Evolutionary conservation across 2,797 vertebrate species (phyloP).

Genomic region (Poeciliopsis infans): DNA sequence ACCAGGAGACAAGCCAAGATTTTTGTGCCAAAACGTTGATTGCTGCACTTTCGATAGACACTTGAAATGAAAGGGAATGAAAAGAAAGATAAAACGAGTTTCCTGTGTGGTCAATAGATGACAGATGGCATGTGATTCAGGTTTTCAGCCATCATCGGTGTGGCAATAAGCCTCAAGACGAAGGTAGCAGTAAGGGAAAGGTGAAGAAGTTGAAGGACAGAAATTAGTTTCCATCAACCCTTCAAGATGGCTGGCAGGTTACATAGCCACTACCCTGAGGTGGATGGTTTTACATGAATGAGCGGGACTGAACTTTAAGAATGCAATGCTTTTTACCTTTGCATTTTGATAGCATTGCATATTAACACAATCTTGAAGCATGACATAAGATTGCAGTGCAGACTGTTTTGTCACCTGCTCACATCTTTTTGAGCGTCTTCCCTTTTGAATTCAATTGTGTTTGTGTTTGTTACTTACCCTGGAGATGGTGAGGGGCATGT

Average conservation of each 20-base stretch:
- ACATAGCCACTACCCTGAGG: slow-evolving; percentile 33
- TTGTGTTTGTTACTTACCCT: slow-evolving; percentile 83
- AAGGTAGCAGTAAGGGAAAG: slow-evolving; percentile 19
- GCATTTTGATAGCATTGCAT: too few species aligned
- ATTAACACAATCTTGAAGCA: slow-evolving; percentile 3
- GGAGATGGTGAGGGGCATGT: slow-evolving; percentile 95
- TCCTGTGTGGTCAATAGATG: slow-evolving; percentile 52
- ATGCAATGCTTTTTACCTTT: neutral
- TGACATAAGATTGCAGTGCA: slow-evolving; percentile 7
- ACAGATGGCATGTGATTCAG: slow-evolving; percentile 61
- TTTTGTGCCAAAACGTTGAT: slow-evolving; percentile 50
- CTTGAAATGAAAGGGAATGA: slow-evolving; percentile 43
- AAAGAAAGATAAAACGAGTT: slow-evolving; percentile 35
- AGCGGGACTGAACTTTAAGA: slow-evolving; percentile 24
- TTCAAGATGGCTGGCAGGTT: slow-evolving; percentile 40
- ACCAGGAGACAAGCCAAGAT: slow-evolving; percentile 36
- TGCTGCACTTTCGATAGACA: slow-evolving; percentile 44
- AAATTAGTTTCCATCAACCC: slow-evolving; percentile 44
- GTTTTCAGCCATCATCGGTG: slow-evolving; percentile 23
- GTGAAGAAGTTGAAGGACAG: slow-evolving; percentile 30
- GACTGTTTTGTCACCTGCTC: slow-evolving; percentile 15
- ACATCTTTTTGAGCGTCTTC: slow-evolving; percentile 7
- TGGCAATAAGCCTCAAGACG: slow-evolving; percentile 14
- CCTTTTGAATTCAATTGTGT: slow-evolving; percentile 22
- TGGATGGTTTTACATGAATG: slow-evolving; percentile 38